Evolutionary conservation across 2,797 vertebrate species (phyloP), one percentile per base, ranked within the genome.

Genomic region (Helarctos malayanus): DNA sequence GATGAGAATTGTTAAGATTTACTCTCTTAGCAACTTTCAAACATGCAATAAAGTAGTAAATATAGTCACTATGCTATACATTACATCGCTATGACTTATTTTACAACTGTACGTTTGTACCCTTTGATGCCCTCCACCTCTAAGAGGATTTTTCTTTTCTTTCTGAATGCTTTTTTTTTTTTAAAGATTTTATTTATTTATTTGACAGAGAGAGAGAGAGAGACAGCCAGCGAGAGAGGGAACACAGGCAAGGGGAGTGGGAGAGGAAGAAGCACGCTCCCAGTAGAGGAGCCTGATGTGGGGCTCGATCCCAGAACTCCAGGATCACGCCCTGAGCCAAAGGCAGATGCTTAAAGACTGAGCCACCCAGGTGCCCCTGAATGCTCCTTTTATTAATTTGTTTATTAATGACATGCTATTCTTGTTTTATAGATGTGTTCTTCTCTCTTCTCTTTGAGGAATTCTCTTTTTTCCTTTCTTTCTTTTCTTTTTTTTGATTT

Each of bases 381-480:
- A 29, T 59, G 29, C 13, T 81, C 21, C 45, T 82, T 68, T 94
- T 61, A 90, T n/a, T 86, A 52, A 86, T 91, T 85, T 57, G 21
- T 57, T 57, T 92, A 54, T 94, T 83, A 87, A 78, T 78, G 35
- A 56, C 29, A 32, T 71, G 23, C 47, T 83, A 71, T 92, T 80
- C 23, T 87, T 82, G 38, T 68, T 76, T 88, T 94, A 21, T 83
- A 69, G 19, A 27, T 83, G 16, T 69, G 41, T 61, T 82, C 49
- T 49, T 90, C 61, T 94, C 25, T 93, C 45, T 90, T 90, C 45
- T 93, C 16, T 73, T 81, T 96, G 52, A 56, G 32, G 52, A 59
- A 78, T 78, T 91, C 21, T 78, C 41, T 8, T 19, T 59, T 78
- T 81, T 63, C 45, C 63, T n/a, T 63, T 61, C 29, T 8, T 61